phyloP scores from a whole-genome alignment of 2,888 invertebrate species.

The Himalopsyche anomala region DNA sequence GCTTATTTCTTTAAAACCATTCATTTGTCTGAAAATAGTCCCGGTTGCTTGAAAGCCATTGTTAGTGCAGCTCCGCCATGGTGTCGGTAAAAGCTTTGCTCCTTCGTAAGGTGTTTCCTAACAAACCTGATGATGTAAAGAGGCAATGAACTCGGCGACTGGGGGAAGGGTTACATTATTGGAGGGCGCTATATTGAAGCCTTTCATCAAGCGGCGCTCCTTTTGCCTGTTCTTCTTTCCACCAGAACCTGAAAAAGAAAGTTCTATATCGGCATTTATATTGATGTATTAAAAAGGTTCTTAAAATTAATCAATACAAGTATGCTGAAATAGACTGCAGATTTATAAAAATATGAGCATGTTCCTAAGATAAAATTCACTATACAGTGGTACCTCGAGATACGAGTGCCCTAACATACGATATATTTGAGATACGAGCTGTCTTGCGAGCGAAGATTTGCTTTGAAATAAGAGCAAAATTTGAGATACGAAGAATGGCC shows the following conservation, averaged over 20 bases:
- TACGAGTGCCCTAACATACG: too few species aligned
- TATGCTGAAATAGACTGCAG: too few species aligned
- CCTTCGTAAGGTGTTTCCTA: slow-evolving; percentile 36
- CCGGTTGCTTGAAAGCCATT: slow-evolving; percentile 59
- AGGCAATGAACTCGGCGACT: slow-evolving; percentile 87
- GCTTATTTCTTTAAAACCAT: background rate
- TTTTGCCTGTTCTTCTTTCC: slow-evolving; percentile 96
- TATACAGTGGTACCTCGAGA: too few species aligned
- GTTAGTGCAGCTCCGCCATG: slow-evolving; percentile 69
- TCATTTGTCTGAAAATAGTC: background rate
- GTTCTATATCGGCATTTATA: slow-evolving; percentile 65
- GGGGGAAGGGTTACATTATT: slow-evolving; percentile 81
- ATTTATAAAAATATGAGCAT: too few species aligned
- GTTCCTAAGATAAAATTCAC: too few species aligned
- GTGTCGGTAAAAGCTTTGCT: slow-evolving; percentile 67
- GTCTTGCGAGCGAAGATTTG: slow-evolving; percentile 11
- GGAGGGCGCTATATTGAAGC: slow-evolving; percentile 90
- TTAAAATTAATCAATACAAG: background rate
- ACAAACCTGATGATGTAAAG: slow-evolving; percentile 79
- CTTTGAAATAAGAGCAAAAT: background rate
- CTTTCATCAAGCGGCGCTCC: slow-evolving; percentile 94
- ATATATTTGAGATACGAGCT: slow-evolving; percentile 44
- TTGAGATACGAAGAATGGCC: too few species aligned
- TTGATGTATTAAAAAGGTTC: slow-evolving; percentile 54
- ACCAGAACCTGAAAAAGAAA: slow-evolving; percentile 81